Percentiles rank a stretch among this genome's conserved stretches.
These are phyloP conservation scores for Anseranas semipalmata DNA, from an alignment of 2,113 vertebrate species.

Conservation along the genomic window DNA sequence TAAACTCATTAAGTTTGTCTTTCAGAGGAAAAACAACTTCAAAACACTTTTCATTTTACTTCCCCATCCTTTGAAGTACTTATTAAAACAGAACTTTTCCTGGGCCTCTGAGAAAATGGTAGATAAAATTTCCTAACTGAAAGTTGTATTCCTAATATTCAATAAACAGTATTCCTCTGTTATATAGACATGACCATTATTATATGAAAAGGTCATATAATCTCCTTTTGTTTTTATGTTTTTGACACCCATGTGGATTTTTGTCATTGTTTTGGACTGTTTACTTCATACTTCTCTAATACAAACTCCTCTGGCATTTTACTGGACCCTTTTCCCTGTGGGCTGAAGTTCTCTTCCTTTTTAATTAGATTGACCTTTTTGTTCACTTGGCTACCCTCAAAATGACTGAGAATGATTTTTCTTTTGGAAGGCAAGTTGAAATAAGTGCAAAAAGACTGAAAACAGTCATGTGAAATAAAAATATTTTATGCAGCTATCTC, in stretches of 20 bases:
- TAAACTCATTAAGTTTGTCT: slow-evolving; percentile 21
- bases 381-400: slow-evolving; percentile 76
- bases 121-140: slow-evolving; percentile 22
- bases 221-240: slow-evolving; percentile 2
- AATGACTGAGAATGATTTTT: slow-evolving; percentile 74
- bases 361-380: slow-evolving; percentile 85
- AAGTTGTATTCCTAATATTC: slow-evolving; percentile 43
- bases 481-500: slow-evolving; percentile 51
- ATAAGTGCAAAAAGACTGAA: slow-evolving; percentile 67
- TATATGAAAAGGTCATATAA: slow-evolving; percentile 71
- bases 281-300: slow-evolving; percentile 65
- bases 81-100: slow-evolving; percentile 40
- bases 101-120: neutral
- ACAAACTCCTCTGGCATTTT: slow-evolving; percentile 75
- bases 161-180: slow-evolving; percentile 35
- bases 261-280: slow-evolving; percentile 66
- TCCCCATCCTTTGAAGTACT: neutral
- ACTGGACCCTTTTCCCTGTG: slow-evolving; percentile 45
- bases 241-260: slow-evolving; percentile 69
- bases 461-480: slow-evolving; percentile 71
- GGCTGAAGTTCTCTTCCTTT: slow-evolving; percentile 71
- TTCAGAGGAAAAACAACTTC: neutral
- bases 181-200: slow-evolving; percentile 47
- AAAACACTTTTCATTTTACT: slow-evolving; percentile 38
- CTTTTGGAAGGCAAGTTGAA: slow-evolving; percentile 63